Conservation (phyloP, 2,113 vertebrate genomes). For the Centropristis striata region DNA sequence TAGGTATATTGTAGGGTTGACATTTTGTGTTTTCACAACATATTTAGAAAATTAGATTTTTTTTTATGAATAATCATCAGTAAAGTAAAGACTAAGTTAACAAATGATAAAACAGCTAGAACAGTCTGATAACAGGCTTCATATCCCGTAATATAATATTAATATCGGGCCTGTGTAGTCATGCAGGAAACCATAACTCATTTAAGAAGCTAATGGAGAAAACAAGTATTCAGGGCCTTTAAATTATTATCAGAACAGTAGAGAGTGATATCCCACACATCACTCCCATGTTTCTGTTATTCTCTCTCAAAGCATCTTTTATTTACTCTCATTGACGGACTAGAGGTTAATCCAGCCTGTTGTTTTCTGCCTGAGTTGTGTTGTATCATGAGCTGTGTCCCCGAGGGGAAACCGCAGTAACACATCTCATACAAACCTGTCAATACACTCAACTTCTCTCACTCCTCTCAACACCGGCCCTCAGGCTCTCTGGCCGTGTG, state of each 20-base stretch:
- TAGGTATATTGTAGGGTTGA: too few species aligned
- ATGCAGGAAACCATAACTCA: too few species aligned
- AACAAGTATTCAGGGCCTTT: neutral
- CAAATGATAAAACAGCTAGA: too few species aligned
- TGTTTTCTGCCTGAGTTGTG: constrained; percentile 55
- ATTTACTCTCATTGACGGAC: constrained; percentile 4
- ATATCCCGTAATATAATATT: too few species aligned
- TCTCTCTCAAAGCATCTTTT: constrained; percentile 12
- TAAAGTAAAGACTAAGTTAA: too few species aligned
- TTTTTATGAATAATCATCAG: too few species aligned
- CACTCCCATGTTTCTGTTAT: neutral
- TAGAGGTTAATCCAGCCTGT: constrained; percentile 31
- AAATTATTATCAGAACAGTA: neutral
- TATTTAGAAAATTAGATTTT: too few species aligned
- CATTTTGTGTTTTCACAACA: too few species aligned
- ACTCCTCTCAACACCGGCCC: constrained; percentile 53
- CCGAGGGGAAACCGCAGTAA: constrained; percentile 42
- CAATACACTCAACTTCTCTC: constrained; percentile 70
- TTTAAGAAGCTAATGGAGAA: neutral
- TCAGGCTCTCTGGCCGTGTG: constrained; percentile 51
- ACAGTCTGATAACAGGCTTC: too few species aligned
- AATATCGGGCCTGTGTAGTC: too few species aligned
- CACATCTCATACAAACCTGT: constrained; percentile 69
- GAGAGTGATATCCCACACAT: neutral
- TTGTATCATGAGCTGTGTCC: constrained; percentile 42